Conservation (phyloP, 2,888 invertebrate species). For the Acanthacorydalis orientalis region DNA sequence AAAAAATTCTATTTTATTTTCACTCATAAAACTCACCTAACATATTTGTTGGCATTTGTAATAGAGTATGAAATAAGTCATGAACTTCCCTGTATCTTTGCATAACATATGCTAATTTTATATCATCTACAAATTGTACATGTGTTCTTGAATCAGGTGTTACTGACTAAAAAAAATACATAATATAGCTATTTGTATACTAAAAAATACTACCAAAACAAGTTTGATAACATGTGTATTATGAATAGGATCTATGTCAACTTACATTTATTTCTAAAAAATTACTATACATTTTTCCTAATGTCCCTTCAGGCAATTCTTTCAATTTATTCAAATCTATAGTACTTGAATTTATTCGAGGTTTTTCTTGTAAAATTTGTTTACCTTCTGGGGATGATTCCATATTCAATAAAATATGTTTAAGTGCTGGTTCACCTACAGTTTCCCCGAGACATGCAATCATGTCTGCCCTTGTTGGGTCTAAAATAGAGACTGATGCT, state of each 20-base stretch:
- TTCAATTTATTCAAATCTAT: conserved; percentile 57
- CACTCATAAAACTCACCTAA: conserved; percentile 33
- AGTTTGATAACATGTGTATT: neutral
- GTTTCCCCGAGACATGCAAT: conserved; percentile 90
- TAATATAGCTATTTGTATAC: neutral
- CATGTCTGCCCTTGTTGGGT: conserved; percentile 80
- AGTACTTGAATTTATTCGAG: conserved; percentile 72
- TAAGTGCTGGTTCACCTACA: conserved; percentile 56
- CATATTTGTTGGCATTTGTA: conserved; percentile 91
- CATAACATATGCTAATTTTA: conserved; percentile 87
- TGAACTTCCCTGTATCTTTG: conserved; percentile 94
- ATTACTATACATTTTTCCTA: conserved; percentile 73
- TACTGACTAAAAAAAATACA: conserved; percentile 41
- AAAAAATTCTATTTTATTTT: too few species aligned
- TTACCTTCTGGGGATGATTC: conserved; percentile 55
- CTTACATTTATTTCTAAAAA: conserved; percentile 64
- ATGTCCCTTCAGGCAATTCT: conserved; percentile 55
- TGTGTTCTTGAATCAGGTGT: conserved; percentile 81
- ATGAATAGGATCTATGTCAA: conserved; percentile 2
- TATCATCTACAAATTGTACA: conserved; percentile 83
- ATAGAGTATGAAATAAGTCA: conserved; percentile 80
- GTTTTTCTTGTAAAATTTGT: conserved; percentile 57
- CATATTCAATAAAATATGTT: conserved; percentile 61
- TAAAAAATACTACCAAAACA: conserved; percentile 16
- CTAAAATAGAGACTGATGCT: conserved; percentile 61